A percentile compares a stretch with the other conserved stretches of the same genome.
Conservation (phyloP, 2,797 vertebrate genomes). For the Scyliorhinus canicula region DNA sequence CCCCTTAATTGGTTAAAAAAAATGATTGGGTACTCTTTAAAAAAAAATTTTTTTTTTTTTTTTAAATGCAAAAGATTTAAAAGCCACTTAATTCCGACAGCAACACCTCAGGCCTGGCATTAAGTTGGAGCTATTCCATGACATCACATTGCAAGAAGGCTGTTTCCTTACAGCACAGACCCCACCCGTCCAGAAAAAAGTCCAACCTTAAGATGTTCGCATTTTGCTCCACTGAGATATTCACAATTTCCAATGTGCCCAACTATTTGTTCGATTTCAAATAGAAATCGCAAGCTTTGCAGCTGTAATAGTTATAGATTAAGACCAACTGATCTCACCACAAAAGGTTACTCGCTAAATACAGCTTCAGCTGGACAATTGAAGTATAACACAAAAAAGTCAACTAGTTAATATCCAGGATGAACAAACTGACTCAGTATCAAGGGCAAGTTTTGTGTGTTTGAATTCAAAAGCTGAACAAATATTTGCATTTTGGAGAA, state of each 20-base stretch:
- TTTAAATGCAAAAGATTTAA: too few species aligned
- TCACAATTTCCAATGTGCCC: neutral
- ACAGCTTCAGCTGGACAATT: neutral
- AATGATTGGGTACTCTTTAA: too few species aligned
- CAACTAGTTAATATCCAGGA: neutral
- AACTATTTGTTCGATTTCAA: neutral
- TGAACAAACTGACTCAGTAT: neutral
- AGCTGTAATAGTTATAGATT: neutral
- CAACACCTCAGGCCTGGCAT: neutral
- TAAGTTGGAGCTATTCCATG: neutral
- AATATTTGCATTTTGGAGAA: conserved; percentile 2
- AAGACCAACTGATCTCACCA: neutral
- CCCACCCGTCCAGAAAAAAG: neutral
- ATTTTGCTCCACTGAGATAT: neutral
- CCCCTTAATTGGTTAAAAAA: too few species aligned
- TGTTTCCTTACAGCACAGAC: neutral
- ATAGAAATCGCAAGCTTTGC: neutral
- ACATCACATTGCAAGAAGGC: neutral
- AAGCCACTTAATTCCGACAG: neutral
- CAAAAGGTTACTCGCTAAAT: neutral
- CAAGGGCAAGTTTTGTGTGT: neutral
- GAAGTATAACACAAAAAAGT: neutral
- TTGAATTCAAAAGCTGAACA: neutral
- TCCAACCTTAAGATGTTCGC: neutral
- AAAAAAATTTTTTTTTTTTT: too few species aligned